Percentiles rank a stretch among this genome's conserved stretches.
Evolutionary conservation across 37 sponge, comb jelly and placozoan species (phyloP).

Genomic region (Beroe forskalii): DNA sequence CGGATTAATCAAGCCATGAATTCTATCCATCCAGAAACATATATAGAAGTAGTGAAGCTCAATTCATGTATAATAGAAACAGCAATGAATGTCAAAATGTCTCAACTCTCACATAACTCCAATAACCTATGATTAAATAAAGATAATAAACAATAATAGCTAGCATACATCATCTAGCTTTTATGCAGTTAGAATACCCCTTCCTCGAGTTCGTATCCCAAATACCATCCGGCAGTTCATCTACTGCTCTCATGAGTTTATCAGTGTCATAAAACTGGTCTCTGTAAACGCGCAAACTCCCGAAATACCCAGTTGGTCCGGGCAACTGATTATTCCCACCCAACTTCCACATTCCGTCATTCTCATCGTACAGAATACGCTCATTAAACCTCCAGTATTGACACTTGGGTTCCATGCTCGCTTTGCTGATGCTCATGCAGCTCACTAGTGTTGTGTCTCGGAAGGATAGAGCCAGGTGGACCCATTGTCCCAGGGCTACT

Average conservation of each 20-base stretch:
- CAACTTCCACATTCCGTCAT: slow-evolving; percentile 43
- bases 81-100: too few species aligned
- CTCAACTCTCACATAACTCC: too few species aligned
- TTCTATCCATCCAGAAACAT: too few species aligned
- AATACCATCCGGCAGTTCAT: not conserved
- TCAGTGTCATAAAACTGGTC: slow-evolving; percentile 35
- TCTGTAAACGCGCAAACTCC: slow-evolving; percentile 43
- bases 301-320: slow-evolving; percentile 50
- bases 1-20: too few species aligned
- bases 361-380: slow-evolving; percentile 26
- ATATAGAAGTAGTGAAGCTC: too few species aligned
- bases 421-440: not conserved
- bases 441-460: not conserved
- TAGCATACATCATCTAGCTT: not conserved
- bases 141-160: not conserved
- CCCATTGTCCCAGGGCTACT: slow-evolving; percentile 18
- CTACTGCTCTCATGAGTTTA: slow-evolving; percentile 21
- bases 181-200: slow-evolving; percentile 14
- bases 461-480: slow-evolving; percentile 15
- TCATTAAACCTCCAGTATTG: slow-evolving; percentile 43
- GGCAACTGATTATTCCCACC: slow-evolving; percentile 29
- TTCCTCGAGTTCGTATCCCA: slow-evolving; percentile 49
- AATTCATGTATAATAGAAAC: too few species aligned
- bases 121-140: not conserved
- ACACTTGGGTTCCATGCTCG: slow-evolving; percentile 12